Base-by-base conservation (phyloP, 2,797 vertebrate genomes). In the Poeciliopsis paucimaculata region DNA sequence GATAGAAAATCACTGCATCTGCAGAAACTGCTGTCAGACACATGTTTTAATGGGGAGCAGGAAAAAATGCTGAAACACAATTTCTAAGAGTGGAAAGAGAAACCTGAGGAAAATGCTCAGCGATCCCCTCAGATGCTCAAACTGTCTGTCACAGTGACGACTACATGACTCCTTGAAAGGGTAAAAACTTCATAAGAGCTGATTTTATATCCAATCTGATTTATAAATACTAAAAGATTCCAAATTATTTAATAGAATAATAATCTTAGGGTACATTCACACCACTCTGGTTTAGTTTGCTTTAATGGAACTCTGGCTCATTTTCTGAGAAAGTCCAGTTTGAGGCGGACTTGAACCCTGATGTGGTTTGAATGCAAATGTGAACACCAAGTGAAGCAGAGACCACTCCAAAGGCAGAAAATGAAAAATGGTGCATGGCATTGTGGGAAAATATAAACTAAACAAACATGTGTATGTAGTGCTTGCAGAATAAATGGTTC, bases 1-100 rank as follows among this genome's bases (percentile, higher is more conserved):
- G 82, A 84, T 81, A 81, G 79, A 92, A 91, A 92, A 90, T 86
- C 91, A 83, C 85, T 87, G 86, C 75, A 84, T 91, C 84, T 88
- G 88, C 91, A 91, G 60, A 88, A 91, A 84, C 53, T 16, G 62
- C 77, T 82, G 31, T 81, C 20, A 45, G 88, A 91, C 77, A 70
- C 74, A 82, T 83, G 84, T 91, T 91, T 88, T 92, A 90, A 90
- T 84, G 77, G 81, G 84, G 47, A 78, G 51, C 41, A 78, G 57
- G 45, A n/a, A 82, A 64, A 91, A 90, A 77, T 89, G 90, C 88
- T 93, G 79, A 71, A 77, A 72, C 77, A 43, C 71, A 62, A 83
- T 77, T 89, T 80, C 26, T 20, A 78, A 74, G 28, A 76, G 74
- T 47, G 79, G 43, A 55, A 75, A 75, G 11, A 84, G 89, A 88